Base-by-base conservation (phyloP, 2,888 invertebrate genomes). In the Ceratothoa steindachneri region DNA sequence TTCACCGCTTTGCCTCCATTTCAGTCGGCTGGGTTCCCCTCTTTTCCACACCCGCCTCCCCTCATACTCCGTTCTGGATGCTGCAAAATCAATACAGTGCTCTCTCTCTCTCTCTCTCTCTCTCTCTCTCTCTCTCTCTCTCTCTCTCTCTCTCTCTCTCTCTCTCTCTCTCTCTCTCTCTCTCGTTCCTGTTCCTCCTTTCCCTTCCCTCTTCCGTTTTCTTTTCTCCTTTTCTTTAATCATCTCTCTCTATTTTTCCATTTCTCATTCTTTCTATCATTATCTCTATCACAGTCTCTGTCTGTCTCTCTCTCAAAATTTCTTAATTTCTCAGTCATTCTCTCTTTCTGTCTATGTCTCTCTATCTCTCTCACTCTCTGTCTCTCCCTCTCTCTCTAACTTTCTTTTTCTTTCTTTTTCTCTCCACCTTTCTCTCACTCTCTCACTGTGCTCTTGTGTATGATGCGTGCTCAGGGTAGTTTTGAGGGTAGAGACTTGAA, bases 311-410 rank as follows among this genome's bases (percentile, higher is more conserved):
- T 75, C 72, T 73, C 70, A 65, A 30, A 67, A 52, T 70, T 64
- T 72, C 72, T 75, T 64, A 29, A 64, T 67, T 52, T 73, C 72
- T 60, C 70, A 30, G 64, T 72, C 69, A 64, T 31, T 52, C 53
- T 72, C 69, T 65, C 52, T 75, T 64, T 64, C 64, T 29, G 28
- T 69, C 64, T 41, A 15, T 29, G 9, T 69, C 65, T 70, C 73
- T 71, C 31, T 65, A 55, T 53, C 28, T 75, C 75, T 73, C 73
- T 71, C 68, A 74, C 67, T 22, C 64, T 52, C 74, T 74, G 77
- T 81, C 82, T 82, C 82, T 82, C 82, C 81, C 81, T 81, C 81
- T 81, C 81, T 82, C 82, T 81, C 82, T 80, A 81, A 73, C 77
- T 72, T 52, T 29, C 64, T 52, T 66, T 65, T 55, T 69, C 41